phyloP scores from a whole-genome alignment of 2,888 invertebrate genomes.

The Hoplodrina blanda region DNA sequence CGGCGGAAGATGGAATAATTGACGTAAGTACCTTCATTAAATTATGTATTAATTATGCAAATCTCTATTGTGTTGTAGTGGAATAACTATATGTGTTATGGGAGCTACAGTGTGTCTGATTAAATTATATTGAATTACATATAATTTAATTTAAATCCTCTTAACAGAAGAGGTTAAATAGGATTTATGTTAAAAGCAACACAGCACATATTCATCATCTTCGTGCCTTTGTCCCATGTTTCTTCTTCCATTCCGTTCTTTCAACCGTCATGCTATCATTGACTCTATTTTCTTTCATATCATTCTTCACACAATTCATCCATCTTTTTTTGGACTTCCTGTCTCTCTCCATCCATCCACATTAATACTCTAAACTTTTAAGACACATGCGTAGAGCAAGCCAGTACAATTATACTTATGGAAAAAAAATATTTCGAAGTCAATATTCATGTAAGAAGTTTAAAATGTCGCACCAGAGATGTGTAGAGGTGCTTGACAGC shows the following conservation, averaged over 20 bases:
- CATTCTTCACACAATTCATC: no score
- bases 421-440: no score
- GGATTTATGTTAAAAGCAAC: not conserved
- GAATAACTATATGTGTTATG: not conserved
- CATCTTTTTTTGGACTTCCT: no score
- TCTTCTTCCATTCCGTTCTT: no score
- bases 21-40: conserved; percentile 45
- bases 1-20: conserved; percentile 56
- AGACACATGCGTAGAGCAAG: no score
- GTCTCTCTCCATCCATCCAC: no score
- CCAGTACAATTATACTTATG: no score
- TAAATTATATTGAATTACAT: conserved; percentile 8
- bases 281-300: no score
- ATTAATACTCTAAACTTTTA: no score
- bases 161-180: not conserved
- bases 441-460: not conserved
- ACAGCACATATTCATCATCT: no score
- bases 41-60: conserved; percentile 53
- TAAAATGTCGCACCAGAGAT: not conserved
- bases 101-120: conserved; percentile 1
- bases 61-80: conserved; percentile 44
- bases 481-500: not conserved
- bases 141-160: conserved; percentile 5
- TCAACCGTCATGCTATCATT: no score
- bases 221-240: no score